Percentiles rank a stretch among this genome's conserved stretches.
phyloP scores from a whole-genome alignment of 2,797 vertebrate species.

The Erithacus rubecula region DNA sequence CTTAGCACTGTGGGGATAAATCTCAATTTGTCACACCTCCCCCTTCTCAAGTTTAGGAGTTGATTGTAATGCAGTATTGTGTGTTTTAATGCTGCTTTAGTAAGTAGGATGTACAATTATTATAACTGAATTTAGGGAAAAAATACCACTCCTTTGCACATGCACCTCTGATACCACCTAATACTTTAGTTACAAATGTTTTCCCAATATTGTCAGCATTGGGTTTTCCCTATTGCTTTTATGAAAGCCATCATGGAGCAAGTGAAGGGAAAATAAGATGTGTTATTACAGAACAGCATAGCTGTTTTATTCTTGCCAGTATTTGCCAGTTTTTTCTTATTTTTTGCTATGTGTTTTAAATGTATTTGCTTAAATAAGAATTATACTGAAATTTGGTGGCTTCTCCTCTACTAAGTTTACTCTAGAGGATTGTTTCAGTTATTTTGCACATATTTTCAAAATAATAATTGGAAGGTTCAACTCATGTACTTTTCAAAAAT shows the following conservation, averaged over 20 bases:
- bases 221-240: neutral
- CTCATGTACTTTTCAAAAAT: neutral
- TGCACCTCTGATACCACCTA: neutral
- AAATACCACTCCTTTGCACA: neutral
- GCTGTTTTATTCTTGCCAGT: neutral
- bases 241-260: neutral
- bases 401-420: neutral
- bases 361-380: neutral
- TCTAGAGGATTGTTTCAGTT: neutral
- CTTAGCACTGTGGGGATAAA: slow-evolving; percentile 10
- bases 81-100: neutral
- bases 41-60: neutral
- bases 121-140: neutral
- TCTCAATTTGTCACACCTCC: slow-evolving; percentile 31
- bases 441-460: neutral
- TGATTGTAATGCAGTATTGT: neutral
- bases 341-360: neutral
- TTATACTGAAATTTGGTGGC: neutral
- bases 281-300: neutral
- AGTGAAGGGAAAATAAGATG: neutral
- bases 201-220: neutral
- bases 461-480: neutral
- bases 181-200: neutral
- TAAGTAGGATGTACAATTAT: neutral
- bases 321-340: neutral